Conservation (phyloP, 2,888 invertebrate genomes). For the Automeris io region DNA sequence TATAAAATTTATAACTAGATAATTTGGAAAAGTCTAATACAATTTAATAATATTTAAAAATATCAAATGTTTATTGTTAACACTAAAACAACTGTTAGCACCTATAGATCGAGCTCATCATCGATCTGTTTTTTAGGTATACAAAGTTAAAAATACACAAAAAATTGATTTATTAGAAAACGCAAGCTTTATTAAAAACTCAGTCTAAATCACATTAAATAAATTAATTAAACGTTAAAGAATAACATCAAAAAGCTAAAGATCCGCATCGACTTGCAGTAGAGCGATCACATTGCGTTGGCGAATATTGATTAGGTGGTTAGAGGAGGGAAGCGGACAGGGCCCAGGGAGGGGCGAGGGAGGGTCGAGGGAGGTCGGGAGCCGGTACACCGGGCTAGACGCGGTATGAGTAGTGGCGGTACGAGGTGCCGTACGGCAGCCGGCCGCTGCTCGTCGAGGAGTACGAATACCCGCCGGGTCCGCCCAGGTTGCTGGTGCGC, state of each 20-base stretch:
- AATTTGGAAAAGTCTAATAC: not conserved
- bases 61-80: not conserved
- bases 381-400: conserved; percentile 81
- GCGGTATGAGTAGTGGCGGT: conserved; percentile 92
- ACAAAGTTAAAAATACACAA: conserved; percentile 43
- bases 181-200: conserved; percentile 75
- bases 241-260: conserved; percentile 55
- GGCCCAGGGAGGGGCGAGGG: conserved; percentile 27
- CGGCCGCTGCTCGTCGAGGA: conserved; percentile 86
- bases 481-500: conserved; percentile 82
- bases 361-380: conserved; percentile 31
- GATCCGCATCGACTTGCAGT: conserved; percentile 65
- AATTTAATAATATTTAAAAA: not conserved
- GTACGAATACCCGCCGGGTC: conserved; percentile 91
- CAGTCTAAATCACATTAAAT: conserved; percentile 66
- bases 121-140: conserved; percentile 39
- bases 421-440: conserved; percentile 88
- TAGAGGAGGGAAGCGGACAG: conserved; percentile 24
- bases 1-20: not conserved
- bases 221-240: conserved; percentile 42
- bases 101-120: conserved; percentile 56
- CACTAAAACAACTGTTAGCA: conserved; percentile 40
- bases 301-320: conserved; percentile 69
- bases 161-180: conserved; percentile 59
- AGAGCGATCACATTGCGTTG: conserved; percentile 65